Evolutionary conservation across 2,888 invertebrate species (phyloP).

Genomic region (Drosophila pseudotakahashii): DNA sequence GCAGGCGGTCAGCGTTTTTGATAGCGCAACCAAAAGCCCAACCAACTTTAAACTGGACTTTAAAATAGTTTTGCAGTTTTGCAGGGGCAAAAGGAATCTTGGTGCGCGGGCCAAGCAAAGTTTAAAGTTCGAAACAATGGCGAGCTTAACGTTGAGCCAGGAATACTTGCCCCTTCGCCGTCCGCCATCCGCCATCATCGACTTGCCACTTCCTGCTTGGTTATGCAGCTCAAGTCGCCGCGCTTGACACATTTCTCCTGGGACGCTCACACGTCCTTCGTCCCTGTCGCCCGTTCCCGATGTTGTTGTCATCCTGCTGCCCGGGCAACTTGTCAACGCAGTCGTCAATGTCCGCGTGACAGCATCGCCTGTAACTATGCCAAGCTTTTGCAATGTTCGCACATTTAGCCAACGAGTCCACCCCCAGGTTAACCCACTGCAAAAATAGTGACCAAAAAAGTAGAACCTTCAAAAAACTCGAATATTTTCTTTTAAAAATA

Average conservation of each 20-base stretch:
- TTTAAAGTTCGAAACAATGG: conserved; percentile 54
- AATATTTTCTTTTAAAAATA: neutral
- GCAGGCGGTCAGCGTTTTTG: conserved; percentile 47
- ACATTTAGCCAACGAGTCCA: conserved; percentile 39
- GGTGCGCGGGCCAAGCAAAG: conserved; percentile 17
- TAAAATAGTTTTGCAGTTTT: conserved; percentile 47
- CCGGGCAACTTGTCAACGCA: conserved; percentile 72
- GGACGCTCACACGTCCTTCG: conserved; percentile 59
- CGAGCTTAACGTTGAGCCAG: conserved; percentile 22
- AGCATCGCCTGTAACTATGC: conserved; percentile 67
- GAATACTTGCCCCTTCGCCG: conserved; percentile 13
- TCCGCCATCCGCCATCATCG: conserved; percentile 1
- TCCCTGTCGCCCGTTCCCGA: conserved; percentile 10
- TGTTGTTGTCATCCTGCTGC: conserved; percentile 31
- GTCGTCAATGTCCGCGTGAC: conserved; percentile 74
- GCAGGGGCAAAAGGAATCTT: conserved; percentile 31
- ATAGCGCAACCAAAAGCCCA: conserved; percentile 4
- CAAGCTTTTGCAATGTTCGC: conserved; percentile 66
- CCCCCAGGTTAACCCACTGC: conserved; percentile 11
- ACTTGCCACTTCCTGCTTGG: conserved; percentile 57
- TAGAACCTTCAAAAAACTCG: neutral
- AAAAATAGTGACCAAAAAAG: neutral
- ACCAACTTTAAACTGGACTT: conserved; percentile 54
- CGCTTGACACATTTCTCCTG: conserved; percentile 76
- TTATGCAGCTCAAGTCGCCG: conserved; percentile 76